phyloP scores from a whole-genome alignment of 2,113 vertebrate species.

The Natator depressus region DNA sequence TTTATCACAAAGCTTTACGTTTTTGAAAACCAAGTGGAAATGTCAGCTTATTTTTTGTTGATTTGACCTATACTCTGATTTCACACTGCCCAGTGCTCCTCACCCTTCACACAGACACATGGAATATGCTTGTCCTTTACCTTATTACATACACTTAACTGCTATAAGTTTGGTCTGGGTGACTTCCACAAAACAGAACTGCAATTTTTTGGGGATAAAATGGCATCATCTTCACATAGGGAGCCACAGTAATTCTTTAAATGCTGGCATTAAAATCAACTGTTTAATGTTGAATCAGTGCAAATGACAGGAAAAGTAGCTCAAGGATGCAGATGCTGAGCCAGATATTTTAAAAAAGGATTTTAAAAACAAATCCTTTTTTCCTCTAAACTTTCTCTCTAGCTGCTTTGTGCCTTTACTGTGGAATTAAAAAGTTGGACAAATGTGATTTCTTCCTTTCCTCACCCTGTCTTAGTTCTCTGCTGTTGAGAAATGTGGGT shows the following conservation, averaged over 20 bases:
- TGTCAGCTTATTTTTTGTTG: neutral
- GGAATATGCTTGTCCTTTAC: neutral
- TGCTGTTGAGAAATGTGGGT: neutral
- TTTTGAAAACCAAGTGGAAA: neutral
- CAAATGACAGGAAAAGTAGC: neutral
- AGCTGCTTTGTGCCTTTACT: neutral
- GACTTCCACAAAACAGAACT: neutral
- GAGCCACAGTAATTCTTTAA: neutral
- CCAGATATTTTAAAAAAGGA: neutral
- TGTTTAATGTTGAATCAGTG: neutral
- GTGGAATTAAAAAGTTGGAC: neutral
- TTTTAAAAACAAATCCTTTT: neutral
- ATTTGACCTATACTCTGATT: neutral
- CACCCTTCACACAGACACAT: neutral
- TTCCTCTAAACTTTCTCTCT: neutral
- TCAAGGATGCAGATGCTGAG: neutral
- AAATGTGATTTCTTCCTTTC: neutral
- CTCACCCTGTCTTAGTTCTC: neutral
- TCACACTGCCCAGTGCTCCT: neutral
- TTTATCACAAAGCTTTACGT: neutral
- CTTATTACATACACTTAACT: neutral
- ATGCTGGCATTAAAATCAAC: neutral
- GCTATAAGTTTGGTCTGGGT: neutral
- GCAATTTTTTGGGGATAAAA: neutral
- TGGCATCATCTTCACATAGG: neutral